These are phyloP conservation scores for Drosophila mayri DNA, from an alignment of 1,140 invertebrate genomes.

Conservation along the genomic window DNA sequence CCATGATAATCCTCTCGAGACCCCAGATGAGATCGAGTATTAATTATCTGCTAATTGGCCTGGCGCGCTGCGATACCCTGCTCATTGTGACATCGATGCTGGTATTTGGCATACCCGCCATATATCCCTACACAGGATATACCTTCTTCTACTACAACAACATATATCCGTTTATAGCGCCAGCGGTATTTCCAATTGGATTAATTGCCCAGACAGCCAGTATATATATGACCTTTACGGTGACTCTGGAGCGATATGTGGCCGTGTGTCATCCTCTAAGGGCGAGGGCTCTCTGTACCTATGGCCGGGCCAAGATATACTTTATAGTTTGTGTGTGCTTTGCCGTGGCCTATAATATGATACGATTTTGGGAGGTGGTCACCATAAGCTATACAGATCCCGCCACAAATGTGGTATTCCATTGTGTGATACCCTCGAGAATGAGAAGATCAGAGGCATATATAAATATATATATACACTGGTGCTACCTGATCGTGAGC, in stretches of 20 bases:
- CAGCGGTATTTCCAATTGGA: constrained; percentile 94
- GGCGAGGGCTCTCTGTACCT: constrained; percentile 95
- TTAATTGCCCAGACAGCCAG: constrained; percentile 96
- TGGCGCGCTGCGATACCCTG: constrained; percentile 95
- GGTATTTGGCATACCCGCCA: constrained; percentile 93
- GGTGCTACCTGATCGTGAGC: constrained; percentile 96
- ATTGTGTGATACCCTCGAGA: constrained; percentile 89
- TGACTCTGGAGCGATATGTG: constrained; percentile 97
- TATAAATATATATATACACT: constrained; percentile 95
- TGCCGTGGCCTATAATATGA: constrained; percentile 94
- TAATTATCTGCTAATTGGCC: constrained; percentile 95
- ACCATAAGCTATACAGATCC: constrained; percentile 57
- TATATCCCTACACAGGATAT: constrained; percentile 92
- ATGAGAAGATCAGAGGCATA: constrained; percentile 91
- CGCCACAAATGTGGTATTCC: constrained; percentile 85
- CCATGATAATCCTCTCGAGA: constrained; percentile 95
- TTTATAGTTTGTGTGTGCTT: constrained; percentile 93
- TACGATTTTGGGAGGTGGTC: constrained; percentile 90
- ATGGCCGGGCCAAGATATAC: constrained; percentile 93
- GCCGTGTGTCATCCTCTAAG: constrained; percentile 97
- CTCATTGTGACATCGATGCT: constrained; percentile 94
- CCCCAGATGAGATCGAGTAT: constrained; percentile 97
- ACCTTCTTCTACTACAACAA: constrained; percentile 92
- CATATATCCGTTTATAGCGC: constrained; percentile 92
- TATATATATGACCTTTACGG: constrained; percentile 97